Evolutionary conservation across 2,113 vertebrate species (phyloP).

Genomic region (Dunckerocampus dactyliophorus): DNA sequence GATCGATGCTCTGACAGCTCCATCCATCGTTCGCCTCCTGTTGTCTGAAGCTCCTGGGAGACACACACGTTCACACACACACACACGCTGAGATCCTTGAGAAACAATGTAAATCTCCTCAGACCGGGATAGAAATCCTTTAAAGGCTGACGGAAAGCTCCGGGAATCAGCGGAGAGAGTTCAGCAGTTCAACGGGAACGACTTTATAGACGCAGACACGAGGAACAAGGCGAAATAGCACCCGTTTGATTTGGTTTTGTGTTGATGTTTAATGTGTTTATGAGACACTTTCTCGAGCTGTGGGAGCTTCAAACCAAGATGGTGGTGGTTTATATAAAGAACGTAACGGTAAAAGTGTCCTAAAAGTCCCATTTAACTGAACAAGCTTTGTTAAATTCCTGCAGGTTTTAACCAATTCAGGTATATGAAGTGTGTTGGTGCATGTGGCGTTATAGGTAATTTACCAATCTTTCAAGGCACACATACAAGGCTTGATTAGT

Average conservation of each 20-base stretch:
- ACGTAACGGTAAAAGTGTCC: neutral
- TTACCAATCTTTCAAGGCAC: too few relatives aligned
- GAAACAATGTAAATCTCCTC: conserved; percentile 58
- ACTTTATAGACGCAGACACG: conserved; percentile 9
- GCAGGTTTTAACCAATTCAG: too few relatives aligned
- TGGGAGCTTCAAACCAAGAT: neutral
- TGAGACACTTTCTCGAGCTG: neutral
- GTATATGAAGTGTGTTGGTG: too few relatives aligned
- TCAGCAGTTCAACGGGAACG: conserved; percentile 53
- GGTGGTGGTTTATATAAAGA: neutral
- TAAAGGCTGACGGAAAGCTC: conserved; percentile 55
- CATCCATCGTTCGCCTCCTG: conserved; percentile 25
- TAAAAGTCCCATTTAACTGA: neutral
- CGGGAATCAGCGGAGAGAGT: conserved; percentile 38
- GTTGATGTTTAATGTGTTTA: neutral
- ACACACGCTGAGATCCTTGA: conserved; percentile 36
- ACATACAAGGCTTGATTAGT: too few relatives aligned
- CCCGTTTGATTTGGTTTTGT: neutral
- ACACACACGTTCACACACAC: conserved; percentile 29
- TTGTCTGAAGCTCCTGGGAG: conserved; percentile 28
- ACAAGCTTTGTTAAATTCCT: too few relatives aligned
- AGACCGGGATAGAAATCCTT: conserved; percentile 49
- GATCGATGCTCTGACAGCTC: conserved; percentile 9
- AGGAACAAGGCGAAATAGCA: neutral
- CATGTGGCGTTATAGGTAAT: too few relatives aligned